Base-by-base conservation (phyloP, 2,797 vertebrate genomes). In the Spatula versicolor region DNA sequence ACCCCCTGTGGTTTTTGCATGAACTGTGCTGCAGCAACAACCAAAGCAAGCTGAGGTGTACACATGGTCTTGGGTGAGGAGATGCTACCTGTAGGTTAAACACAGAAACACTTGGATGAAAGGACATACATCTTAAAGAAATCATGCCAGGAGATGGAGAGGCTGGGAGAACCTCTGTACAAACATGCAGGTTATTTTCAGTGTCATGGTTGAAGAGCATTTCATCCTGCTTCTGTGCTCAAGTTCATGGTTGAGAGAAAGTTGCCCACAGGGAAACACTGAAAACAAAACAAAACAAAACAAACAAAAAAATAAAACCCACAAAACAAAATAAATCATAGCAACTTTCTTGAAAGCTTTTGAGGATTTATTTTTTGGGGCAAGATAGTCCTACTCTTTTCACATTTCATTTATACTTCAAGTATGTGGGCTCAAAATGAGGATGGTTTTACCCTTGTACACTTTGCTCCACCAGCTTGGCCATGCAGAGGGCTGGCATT, bases 21-120 rank as follows among this genome's bases (percentile, higher is more conserved):
- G 18, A 13, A 7, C 7, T 95, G 87, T 35, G 37, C 20, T 56
- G 55, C 25, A 62, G 41, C 22, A 37, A 23, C 18, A 41, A 3
- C 33, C 30, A 25, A 45, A 76, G 12, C 21, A 45, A 30, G 9
- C 28, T 35, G 23, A 52, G 25, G 16, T 58, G 19, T 81, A 45
- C 17, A 33, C 0, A 0, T 8, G 28, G 3, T 52, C 14, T 30
- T 78, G 37, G 67, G 4, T 16, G 23, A 4, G 8, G 11, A 11
- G 45, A 54, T 89, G 79, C 83, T 76, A 90, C 60, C 39, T 63
- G 39, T 19, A 41, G 41, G 33, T 9, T 56, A 35, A 74, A 76
- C 54, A 68, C 54, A 21, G 35, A 41, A 76, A 7, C n/a, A 2
- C 15, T 35, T 50, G 15, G 9, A 5, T 68, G 64, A 41, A 37